A percentile compares a stretch with the other conserved stretches of the same genome.
phyloP scores from a whole-genome alignment of 2,797 vertebrate genomes.

The Chloroceryle inda region DNA sequence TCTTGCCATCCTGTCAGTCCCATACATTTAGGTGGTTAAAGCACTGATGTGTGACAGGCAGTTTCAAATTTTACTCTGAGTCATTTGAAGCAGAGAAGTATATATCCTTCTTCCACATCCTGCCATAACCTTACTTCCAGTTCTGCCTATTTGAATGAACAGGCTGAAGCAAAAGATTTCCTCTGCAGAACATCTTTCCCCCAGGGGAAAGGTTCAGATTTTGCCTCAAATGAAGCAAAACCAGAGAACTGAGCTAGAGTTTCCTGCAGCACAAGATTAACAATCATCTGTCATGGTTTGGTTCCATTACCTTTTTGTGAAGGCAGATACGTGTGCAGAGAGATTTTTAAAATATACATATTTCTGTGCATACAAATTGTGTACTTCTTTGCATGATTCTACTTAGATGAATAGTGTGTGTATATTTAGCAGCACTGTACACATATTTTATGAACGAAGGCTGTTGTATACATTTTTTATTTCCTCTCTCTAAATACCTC shows the following conservation, averaged over 20 bases:
- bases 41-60: background rate
- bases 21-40: background rate
- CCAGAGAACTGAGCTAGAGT: background rate
- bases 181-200: background rate
- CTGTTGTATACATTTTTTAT: background rate
- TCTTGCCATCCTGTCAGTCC: background rate
- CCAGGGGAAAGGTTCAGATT: background rate
- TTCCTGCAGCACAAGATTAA: slow-evolving; percentile 50
- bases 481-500: background rate
- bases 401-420: background rate
- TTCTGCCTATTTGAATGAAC: slow-evolving; percentile 30
- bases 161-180: background rate
- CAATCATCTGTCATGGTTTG: slow-evolving; percentile 46
- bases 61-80: background rate
- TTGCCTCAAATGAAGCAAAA: slow-evolving; percentile 50
- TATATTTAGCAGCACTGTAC: background rate
- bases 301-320: slow-evolving; percentile 25
- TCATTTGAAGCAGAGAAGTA: background rate
- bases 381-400: background rate
- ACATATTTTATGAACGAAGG: background rate
- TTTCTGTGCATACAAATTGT: slow-evolving; percentile 5
- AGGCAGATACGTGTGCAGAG: background rate
- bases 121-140: background rate
- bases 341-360: slow-evolving; percentile 18
- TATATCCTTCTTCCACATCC: background rate